Percentiles rank a stretch among this genome's conserved stretches.
phyloP scores from a whole-genome alignment of 2,113 vertebrate species.

The Tetrao urogallus region DNA sequence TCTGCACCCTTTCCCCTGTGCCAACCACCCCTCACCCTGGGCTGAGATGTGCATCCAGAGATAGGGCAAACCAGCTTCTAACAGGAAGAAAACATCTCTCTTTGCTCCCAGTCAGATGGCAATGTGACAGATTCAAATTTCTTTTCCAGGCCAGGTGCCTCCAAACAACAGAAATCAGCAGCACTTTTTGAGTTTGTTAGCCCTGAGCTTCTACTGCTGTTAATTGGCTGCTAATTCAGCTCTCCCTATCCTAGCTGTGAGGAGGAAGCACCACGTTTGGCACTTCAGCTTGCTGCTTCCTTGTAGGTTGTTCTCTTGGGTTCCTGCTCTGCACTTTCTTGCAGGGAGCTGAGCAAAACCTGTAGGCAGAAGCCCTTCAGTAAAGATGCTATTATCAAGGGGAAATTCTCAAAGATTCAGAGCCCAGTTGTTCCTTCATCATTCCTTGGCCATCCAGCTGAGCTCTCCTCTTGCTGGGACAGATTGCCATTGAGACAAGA shows the following conservation, averaged over 20 bases:
- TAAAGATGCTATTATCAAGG: fast-evolving
- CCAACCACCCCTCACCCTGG: background rate
- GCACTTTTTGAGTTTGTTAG: background rate
- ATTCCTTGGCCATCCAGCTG: background rate
- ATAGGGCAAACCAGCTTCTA: background rate
- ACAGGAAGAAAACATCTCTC: background rate
- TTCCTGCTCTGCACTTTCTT: background rate
- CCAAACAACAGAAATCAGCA: background rate
- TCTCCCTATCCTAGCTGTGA: background rate
- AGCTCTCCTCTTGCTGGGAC: background rate
- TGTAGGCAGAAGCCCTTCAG: background rate
- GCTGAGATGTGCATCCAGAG: fast-evolving
- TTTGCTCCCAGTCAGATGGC: background rate
- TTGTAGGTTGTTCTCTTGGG: background rate
- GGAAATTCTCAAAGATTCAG: background rate
- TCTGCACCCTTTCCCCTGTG: background rate
- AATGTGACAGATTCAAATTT: background rate
- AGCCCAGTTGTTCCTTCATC: background rate
- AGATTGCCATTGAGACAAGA: background rate
- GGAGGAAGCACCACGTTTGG: background rate
- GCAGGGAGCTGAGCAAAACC: fast-evolving
- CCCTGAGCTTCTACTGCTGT: background rate
- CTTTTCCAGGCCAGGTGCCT: background rate
- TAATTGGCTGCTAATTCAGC: fast-evolving
- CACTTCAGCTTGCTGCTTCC: background rate